Conservation (phyloP, 2,888 invertebrate species). For the Eustalomyia histrio region DNA sequence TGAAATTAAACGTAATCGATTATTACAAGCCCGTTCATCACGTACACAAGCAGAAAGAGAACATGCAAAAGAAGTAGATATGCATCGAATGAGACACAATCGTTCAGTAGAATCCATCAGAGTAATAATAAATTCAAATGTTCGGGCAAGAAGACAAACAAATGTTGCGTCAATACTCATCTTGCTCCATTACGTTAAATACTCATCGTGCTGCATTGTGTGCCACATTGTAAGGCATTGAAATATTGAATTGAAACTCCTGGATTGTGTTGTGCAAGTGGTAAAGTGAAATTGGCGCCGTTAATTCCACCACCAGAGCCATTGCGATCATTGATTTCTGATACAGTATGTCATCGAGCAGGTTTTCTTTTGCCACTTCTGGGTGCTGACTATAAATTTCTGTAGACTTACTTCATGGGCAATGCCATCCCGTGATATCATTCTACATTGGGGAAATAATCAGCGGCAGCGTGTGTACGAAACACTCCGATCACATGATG, state of each 20-base stretch:
- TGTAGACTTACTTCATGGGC: slow-evolving; percentile 31
- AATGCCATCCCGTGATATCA: slow-evolving; percentile 32
- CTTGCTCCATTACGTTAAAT: too few species aligned
- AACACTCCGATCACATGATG: slow-evolving; percentile 55
- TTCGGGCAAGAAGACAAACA: too few species aligned
- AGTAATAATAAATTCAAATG: too few species aligned
- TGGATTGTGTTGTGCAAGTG: slow-evolving; percentile 30
- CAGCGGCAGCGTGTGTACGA: slow-evolving; percentile 43
- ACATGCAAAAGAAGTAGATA: too few species aligned
- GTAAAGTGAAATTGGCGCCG: slow-evolving; percentile 41
- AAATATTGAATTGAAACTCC: slow-evolving; percentile 22
- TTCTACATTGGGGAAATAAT: slow-evolving; percentile 34
- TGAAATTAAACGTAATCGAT: slow-evolving; percentile 48
- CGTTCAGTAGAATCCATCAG: too few species aligned
- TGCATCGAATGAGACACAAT: too few species aligned
- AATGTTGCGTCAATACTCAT: too few species aligned
- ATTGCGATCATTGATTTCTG: slow-evolving; percentile 25
- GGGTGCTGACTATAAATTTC: slow-evolving; percentile 45
- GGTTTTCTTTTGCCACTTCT: slow-evolving; percentile 26
- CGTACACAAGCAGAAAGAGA: too few species aligned
- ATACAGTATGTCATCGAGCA: too few species aligned
- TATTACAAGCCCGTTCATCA: slow-evolving; percentile 26
- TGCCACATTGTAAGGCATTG: slow-evolving; percentile 35
- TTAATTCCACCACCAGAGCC: slow-evolving; percentile 38
- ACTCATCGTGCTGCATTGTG: slow-evolving; percentile 38